Evolutionary conservation across 2,113 vertebrate species (phyloP).

Genomic region (Epinephelus lanceolatus): DNA sequence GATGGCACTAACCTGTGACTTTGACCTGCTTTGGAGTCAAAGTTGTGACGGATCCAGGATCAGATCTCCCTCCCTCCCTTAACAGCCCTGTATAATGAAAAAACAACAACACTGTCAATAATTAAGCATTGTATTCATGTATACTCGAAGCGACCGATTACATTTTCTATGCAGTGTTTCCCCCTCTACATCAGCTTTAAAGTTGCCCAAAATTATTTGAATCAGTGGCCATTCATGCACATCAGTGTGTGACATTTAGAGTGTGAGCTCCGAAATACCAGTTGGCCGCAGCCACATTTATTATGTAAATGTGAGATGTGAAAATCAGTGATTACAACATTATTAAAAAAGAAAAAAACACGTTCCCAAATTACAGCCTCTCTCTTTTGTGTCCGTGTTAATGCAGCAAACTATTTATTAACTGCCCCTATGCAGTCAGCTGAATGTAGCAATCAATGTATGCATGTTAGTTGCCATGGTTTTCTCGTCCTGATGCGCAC

Average conservation of each 20-base stretch:
- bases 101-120: background rate
- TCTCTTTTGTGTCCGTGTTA: conserved; percentile 1
- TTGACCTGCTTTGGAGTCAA: background rate
- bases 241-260: conserved; percentile 61
- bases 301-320: conserved; percentile 54
- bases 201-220: conserved; percentile 34
- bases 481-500: conserved; percentile 41
- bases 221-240: conserved; percentile 45
- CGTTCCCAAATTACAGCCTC: conserved; percentile 35
- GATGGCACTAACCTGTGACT: background rate
- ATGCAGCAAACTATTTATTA: conserved; percentile 27
- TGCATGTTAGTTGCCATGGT: conserved; percentile 72
- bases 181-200: conserved; percentile 25
- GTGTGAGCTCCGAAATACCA: conserved; percentile 17
- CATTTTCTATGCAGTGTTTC: conserved; percentile 21
- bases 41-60: background rate
- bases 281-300: conserved; percentile 18
- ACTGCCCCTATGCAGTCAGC: conserved; percentile 10
- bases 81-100: background rate
- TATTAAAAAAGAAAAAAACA: conserved; percentile 30
- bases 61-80: background rate
- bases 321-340: conserved; percentile 53
- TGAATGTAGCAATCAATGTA: conserved; percentile 44
- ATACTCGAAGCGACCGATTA: background rate
- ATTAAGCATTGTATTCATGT: background rate